These are phyloP conservation scores for Danionella dracula DNA, from an alignment of 2,797 vertebrate genomes.

Conservation along the genomic window DNA sequence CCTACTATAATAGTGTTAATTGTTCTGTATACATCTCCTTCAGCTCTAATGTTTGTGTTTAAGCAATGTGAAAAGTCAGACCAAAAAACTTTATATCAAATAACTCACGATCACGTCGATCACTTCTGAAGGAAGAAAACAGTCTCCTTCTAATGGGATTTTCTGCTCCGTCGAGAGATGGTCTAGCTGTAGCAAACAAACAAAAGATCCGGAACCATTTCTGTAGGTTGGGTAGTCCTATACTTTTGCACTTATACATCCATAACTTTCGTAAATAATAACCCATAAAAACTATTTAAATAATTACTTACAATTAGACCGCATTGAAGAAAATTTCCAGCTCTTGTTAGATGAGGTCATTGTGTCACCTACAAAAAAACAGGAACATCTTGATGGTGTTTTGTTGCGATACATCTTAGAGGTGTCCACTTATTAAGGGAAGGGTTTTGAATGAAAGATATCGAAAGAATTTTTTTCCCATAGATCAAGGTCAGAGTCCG, in stretches of 20 bases:
- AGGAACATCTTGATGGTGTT: not conserved
- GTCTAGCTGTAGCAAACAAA: constrained; percentile 2
- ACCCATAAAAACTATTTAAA: not conserved
- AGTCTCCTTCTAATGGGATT: constrained; percentile 22
- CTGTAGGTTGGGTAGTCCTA: too few species aligned
- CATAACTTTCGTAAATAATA: not conserved
- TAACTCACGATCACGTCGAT: constrained; percentile 21
- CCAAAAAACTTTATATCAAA: not conserved
- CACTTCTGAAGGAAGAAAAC: constrained; percentile 34
- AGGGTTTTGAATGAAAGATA: too few species aligned
- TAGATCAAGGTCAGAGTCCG: constrained; percentile 10
- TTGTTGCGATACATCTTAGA: not conserved
- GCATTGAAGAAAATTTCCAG: constrained; percentile 31
- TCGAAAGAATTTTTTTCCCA: not conserved
- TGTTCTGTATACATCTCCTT: not conserved
- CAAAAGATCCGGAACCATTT: too few species aligned
- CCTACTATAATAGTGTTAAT: not conserved
- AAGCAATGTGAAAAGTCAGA: not conserved
- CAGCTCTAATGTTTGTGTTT: not conserved
- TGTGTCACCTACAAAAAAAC: not conserved
- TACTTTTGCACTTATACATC: too few species aligned
- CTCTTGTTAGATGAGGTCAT: constrained; percentile 19
- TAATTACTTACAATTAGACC: constrained; percentile 31
- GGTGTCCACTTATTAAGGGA: too few species aligned
- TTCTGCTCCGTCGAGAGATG: not conserved